Evolutionary conservation across 2,888 invertebrate genomes (phyloP).

Genomic region (Hyposoter dolosus): DNA sequence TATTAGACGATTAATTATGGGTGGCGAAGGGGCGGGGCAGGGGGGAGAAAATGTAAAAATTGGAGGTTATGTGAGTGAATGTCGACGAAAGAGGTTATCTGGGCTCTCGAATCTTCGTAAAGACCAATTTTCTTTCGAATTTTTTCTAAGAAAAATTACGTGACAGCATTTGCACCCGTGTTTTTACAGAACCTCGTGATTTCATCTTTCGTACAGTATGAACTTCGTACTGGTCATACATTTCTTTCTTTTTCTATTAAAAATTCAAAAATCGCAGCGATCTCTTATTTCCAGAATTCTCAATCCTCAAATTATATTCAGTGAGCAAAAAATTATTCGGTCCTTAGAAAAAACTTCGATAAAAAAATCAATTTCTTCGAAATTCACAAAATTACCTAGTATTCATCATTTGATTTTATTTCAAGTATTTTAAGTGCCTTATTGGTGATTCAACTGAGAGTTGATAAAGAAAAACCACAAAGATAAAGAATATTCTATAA

Average conservation of each 20-base stretch:
- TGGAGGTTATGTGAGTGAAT: slow-evolving; percentile 70
- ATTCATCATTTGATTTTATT: background rate
- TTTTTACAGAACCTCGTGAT: background rate
- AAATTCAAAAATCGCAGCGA: slow-evolving; percentile 12
- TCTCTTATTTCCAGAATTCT: slow-evolving; percentile 1
- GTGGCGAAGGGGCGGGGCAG: background rate
- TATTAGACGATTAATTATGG: slow-evolving; percentile 14
- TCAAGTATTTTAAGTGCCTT: background rate
- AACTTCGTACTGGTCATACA: background rate
- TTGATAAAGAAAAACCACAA: background rate
- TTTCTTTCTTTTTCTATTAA: slow-evolving; percentile 11
- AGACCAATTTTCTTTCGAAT: slow-evolving; percentile 1
- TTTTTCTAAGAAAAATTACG: slow-evolving; percentile 18
- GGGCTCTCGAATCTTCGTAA: slow-evolving; percentile 61
- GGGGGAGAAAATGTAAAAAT: slow-evolving; percentile 17
- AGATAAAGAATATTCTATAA: background rate
- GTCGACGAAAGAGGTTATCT: slow-evolving; percentile 73
- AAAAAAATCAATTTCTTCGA: background rate
- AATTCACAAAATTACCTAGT: background rate
- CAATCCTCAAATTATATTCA: background rate
- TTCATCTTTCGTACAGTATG: slow-evolving; percentile 6
- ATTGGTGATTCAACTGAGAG: background rate
- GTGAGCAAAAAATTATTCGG: background rate
- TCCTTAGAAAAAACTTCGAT: background rate
- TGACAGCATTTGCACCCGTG: slow-evolving; percentile 51